These are phyloP conservation scores for Myanophis thanlyinensis DNA, from an alignment of 2,113 vertebrate species.

Conservation along the genomic window DNA sequence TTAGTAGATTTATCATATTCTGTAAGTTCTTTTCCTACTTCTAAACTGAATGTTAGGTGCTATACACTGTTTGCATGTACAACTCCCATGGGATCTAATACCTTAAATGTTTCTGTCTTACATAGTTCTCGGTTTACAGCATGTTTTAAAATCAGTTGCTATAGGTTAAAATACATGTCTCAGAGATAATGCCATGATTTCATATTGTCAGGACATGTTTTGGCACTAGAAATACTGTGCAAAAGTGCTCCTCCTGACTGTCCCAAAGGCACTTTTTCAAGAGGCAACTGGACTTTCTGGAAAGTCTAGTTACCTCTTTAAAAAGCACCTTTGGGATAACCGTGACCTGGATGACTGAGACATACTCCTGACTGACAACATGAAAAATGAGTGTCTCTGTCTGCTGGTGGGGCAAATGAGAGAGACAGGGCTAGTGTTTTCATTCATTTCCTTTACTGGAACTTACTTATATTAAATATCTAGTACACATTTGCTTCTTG, in stretches of 20 bases:
- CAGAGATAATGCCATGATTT: not conserved
- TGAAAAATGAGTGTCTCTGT: not conserved
- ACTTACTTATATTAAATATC: not conserved
- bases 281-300: too few species aligned
- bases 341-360: too few species aligned
- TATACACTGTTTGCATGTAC: not conserved
- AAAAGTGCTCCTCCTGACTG: not conserved
- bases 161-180: not conserved
- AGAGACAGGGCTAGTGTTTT: not conserved
- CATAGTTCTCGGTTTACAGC: not conserved
- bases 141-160: not conserved
- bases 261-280: not conserved
- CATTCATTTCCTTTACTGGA: not conserved
- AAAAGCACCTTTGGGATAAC: too few species aligned
- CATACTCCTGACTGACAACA: too few species aligned
- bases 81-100: not conserved
- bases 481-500: not conserved
- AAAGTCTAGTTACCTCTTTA: too few species aligned
- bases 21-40: not conserved
- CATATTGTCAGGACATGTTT: not conserved
- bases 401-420: not conserved
- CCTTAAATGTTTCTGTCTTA: not conserved
- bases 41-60: not conserved
- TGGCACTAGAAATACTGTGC: not conserved
- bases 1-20: not conserved